Conservation (phyloP, 2,888 invertebrate species). For the Tricholauxania praeusta region DNA sequence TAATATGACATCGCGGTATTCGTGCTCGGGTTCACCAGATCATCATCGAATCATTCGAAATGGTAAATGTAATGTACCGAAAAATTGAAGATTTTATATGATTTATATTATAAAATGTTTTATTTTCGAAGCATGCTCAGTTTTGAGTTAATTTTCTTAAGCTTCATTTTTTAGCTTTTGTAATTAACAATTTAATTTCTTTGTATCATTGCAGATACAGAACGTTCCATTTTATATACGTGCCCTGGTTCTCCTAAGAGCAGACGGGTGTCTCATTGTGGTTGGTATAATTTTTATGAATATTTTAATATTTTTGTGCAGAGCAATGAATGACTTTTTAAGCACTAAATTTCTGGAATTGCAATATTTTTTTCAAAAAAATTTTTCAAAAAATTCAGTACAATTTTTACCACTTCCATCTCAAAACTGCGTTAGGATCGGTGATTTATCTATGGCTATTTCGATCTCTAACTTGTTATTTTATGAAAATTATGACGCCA, state of each 20-base stretch:
- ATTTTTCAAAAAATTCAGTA: too few relatives aligned
- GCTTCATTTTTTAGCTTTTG: background rate
- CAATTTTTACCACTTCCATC: too few relatives aligned
- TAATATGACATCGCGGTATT: constrained; percentile 81
- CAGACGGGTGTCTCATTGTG: constrained; percentile 62
- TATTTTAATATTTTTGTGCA: too few relatives aligned
- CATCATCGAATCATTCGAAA: constrained; percentile 78
- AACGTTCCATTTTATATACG: constrained; percentile 66
- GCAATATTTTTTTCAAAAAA: too few relatives aligned
- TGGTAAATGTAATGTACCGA: constrained; percentile 68
- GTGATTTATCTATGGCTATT: too few relatives aligned
- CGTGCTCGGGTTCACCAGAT: constrained; percentile 83
- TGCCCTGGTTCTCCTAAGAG: constrained; percentile 66
- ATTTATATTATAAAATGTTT: background rate
- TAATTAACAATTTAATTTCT: background rate
- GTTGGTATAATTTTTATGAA: constrained; percentile 49
- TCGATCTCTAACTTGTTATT: too few relatives aligned
- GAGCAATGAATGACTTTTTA: too few relatives aligned
- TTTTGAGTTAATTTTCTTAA: background rate
- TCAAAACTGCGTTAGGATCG: too few relatives aligned
- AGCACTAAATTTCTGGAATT: too few relatives aligned
- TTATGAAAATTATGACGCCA: too few relatives aligned
- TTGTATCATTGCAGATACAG: constrained; percentile 58
- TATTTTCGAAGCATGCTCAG: background rate
- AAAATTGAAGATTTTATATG: constrained; percentile 27